phyloP scores from a whole-genome alignment of 2,888 invertebrate species.

The Microctonus brassicae region DNA sequence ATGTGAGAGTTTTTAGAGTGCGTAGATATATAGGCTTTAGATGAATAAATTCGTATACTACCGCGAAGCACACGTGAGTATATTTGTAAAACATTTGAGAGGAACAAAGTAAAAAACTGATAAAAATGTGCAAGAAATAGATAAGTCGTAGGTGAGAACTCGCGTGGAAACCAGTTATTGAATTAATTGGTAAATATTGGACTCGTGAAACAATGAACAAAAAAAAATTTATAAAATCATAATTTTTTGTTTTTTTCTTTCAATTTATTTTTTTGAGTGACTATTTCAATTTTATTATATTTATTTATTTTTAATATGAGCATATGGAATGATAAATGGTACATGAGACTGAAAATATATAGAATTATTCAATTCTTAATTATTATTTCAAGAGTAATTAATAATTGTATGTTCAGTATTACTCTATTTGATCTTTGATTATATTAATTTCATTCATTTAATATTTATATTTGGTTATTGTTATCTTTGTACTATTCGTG shows the following conservation, averaged over 20 bases:
- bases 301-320: background rate
- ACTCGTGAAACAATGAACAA: background rate
- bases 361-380: background rate
- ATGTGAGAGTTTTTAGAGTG: conserved; percentile 26
- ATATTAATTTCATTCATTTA: background rate
- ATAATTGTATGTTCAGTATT: background rate
- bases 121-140: background rate
- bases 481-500: background rate
- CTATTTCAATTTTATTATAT: background rate
- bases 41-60: conserved; percentile 36
- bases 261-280: background rate
- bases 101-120: background rate
- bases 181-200: conserved; percentile 6
- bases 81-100: conserved; percentile 35
- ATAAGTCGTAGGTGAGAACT: background rate
- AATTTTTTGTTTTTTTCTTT: too few species aligned
- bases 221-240: background rate
- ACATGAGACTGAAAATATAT: background rate
- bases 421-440: background rate
- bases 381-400: background rate
- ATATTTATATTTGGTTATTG: background rate
- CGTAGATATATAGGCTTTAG: conserved; percentile 27
- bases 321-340: background rate
- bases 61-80: conserved; percentile 37
- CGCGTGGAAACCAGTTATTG: background rate